Percentiles rank a stretch among this genome's conserved stretches.
Conservation (phyloP, 2,797 vertebrate genomes). For the Argyrosomus regius region DNA sequence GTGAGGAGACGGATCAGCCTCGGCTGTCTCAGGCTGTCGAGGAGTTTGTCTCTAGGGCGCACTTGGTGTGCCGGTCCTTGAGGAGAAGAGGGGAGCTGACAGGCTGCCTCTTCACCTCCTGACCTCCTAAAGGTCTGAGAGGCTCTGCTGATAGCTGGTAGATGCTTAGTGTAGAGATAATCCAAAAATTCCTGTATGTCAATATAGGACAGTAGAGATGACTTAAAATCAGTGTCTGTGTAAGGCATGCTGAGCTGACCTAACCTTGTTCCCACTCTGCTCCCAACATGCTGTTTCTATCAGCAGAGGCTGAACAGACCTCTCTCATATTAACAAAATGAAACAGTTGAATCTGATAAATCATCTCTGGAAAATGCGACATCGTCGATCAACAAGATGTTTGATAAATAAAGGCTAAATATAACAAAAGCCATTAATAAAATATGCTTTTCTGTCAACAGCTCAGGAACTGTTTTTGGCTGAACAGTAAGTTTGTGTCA, state of each 20-base stretch:
- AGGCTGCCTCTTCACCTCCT: constrained; percentile 62
- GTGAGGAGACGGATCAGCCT: constrained; percentile 29
- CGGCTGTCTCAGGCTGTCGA: constrained; percentile 15
- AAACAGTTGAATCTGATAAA: neutral
- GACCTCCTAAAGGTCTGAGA: constrained; percentile 42
- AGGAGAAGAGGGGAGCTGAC: constrained; percentile 52
- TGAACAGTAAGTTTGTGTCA: neutral
- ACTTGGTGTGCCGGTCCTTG: constrained; percentile 36
- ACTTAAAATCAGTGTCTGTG: constrained; percentile 18
- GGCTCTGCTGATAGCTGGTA: constrained; percentile 24
- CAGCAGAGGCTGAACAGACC: neutral
- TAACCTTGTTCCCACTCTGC: constrained; percentile 9
- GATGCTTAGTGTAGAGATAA: constrained; percentile 14
- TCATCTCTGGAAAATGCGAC: neutral
- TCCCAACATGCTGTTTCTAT: neutral
- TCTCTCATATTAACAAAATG: neutral
- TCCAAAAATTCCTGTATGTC: constrained; percentile 25
- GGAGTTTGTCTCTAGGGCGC: constrained; percentile 32
- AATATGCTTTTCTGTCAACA: neutral
- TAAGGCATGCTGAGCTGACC: neutral
- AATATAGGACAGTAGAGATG: constrained; percentile 12
- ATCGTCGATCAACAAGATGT: too few species aligned
- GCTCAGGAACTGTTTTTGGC: neutral
- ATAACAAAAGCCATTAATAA: neutral
- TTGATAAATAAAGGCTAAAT: neutral